Conservation (phyloP, 2,113 vertebrate species). For the Nymphicus hollandicus region DNA sequence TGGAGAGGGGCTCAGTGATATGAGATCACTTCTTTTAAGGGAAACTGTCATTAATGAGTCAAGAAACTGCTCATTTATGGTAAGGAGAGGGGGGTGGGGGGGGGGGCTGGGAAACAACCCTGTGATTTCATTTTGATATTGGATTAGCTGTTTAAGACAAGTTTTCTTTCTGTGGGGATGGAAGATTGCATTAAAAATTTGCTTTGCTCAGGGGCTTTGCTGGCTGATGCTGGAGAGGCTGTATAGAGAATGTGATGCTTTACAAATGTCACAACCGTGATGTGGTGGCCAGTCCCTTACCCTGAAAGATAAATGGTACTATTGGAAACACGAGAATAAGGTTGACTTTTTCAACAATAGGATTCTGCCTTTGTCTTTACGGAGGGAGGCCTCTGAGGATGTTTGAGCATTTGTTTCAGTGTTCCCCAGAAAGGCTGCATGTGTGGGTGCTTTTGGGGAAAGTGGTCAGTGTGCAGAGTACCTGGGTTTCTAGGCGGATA, state of each 20-base stretch:
- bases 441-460: conserved; percentile 43
- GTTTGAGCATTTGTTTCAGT: conserved; percentile 64
- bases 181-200: conserved; percentile 73
- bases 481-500: conserved; percentile 8
- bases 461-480: conserved; percentile 62
- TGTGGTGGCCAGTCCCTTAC: conserved; percentile 70
- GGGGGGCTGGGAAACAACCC: conserved; percentile 60
- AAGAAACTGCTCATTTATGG: conserved; percentile 95
- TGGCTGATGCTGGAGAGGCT: conserved; percentile 70
- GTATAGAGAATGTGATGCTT: conserved; percentile 75
- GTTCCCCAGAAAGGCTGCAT: conserved; percentile 46
- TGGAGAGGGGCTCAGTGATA: conserved; percentile 91
- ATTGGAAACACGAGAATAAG: conserved; percentile 76
- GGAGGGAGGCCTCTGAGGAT: conserved; percentile 76
- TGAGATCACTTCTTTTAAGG: conserved; percentile 92
- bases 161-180: conserved; percentile 77
- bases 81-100: conserved; percentile 80
- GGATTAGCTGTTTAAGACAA: conserved; percentile 78
- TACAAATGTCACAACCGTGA: conserved; percentile 69
- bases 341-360: conserved; percentile 80
- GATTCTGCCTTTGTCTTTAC: conserved; percentile 79
- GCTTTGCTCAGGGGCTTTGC: conserved; percentile 73
- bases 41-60: conserved; percentile 92
- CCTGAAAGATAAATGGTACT: conserved; percentile 75
- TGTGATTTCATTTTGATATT: conserved; percentile 79